These are phyloP conservation scores for Agrilus biguttatus DNA, from an alignment of 2,888 invertebrate genomes.

Conservation along the genomic window DNA sequence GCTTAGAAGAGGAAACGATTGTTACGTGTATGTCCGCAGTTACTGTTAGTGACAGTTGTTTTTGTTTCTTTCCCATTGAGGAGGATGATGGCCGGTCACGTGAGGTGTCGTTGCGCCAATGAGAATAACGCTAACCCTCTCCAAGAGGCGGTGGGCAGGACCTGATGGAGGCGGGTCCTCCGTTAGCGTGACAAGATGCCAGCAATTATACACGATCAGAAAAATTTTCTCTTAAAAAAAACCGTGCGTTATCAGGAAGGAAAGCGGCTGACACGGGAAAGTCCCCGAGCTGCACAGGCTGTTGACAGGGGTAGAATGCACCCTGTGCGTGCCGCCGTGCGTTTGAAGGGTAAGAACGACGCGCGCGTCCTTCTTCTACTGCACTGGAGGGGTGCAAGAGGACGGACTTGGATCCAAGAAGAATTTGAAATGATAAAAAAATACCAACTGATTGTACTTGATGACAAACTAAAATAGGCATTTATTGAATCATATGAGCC, in stretches of 20 bases:
- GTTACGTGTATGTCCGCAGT: conserved; percentile 32
- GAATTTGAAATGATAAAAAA: too few relatives aligned
- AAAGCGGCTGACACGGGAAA: too few relatives aligned
- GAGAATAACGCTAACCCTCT: conserved; percentile 30
- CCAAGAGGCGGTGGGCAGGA: conserved; percentile 31
- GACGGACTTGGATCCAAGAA: too few relatives aligned
- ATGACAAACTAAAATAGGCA: too few relatives aligned
- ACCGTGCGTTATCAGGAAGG: not conserved
- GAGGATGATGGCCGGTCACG: conserved; percentile 34
- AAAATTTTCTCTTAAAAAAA: conserved; percentile 15
- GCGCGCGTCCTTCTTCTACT: too few relatives aligned
- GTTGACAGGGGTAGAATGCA: too few relatives aligned
- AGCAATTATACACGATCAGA: conserved; percentile 23
- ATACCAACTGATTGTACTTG: too few relatives aligned
- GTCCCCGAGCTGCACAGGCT: too few relatives aligned
- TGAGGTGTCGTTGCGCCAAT: conserved; percentile 27
- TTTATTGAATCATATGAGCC: too few relatives aligned
- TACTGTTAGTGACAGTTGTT: conserved; percentile 34
- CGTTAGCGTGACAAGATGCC: conserved; percentile 27
- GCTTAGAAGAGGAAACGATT: conserved; percentile 31
- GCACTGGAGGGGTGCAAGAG: too few relatives aligned
- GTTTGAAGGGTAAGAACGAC: too few relatives aligned
- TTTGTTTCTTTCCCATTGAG: conserved; percentile 34
- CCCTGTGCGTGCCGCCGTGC: too few relatives aligned
- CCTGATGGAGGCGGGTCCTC: conserved; percentile 26